Conservation (phyloP, 2,888 invertebrate genomes). For the Polietes domitor region DNA sequence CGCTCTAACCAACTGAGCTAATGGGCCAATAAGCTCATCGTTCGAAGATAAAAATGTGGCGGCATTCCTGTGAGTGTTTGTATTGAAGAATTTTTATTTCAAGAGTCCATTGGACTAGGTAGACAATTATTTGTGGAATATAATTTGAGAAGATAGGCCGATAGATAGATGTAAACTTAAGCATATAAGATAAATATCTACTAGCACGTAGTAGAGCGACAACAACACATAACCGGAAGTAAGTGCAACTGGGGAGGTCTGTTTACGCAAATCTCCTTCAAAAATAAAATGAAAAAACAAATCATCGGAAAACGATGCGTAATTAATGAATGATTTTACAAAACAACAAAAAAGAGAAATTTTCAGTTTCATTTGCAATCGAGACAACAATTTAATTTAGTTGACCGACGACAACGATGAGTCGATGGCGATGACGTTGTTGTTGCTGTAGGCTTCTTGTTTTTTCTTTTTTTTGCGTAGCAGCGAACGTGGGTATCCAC, state of each 20-base stretch:
- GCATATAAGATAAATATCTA: too few relatives aligned
- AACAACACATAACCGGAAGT: background rate
- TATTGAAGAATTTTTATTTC: too few relatives aligned
- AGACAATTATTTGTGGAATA: background rate
- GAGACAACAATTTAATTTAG: background rate
- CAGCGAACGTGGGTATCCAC: background rate
- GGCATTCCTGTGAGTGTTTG: background rate
- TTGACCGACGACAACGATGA: background rate
- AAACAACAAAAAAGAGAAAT: background rate
- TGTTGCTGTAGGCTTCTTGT: background rate
- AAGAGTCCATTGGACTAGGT: too few relatives aligned
- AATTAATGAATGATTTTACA: background rate
- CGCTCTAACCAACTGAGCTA: conserved; percentile 74
- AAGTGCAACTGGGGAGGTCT: background rate
- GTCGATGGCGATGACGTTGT: background rate
- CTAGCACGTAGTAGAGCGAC: background rate
- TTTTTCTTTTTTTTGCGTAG: background rate
- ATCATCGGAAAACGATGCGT: conserved; percentile 15
- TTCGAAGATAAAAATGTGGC: background rate
- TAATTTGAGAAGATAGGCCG: too few relatives aligned
- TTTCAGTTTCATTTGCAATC: background rate
- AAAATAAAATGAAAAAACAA: background rate
- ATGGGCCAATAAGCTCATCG: conserved; percentile 15
- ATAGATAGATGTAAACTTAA: too few relatives aligned
- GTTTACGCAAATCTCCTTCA: background rate